Evolutionary conservation across 2,113 vertebrate species (phyloP).

Genomic region (Spea multiplicata): DNA sequence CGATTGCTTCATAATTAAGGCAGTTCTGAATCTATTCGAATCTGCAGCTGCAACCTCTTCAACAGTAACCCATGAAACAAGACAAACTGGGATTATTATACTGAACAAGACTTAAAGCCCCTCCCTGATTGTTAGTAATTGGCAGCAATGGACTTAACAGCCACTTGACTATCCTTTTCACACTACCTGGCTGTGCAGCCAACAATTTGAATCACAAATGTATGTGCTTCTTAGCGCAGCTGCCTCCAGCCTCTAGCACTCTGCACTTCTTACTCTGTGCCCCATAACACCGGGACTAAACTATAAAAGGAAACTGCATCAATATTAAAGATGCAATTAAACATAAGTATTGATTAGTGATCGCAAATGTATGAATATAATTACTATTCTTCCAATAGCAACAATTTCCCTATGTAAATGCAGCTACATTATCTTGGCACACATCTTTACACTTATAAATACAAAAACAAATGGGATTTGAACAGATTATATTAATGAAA

Average conservation of each 20-base stretch:
- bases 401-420: constrained; percentile 84
- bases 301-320: constrained; percentile 74
- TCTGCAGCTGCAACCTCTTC: constrained; percentile 99
- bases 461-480: too few species aligned
- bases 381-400: constrained; percentile 76
- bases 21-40: constrained; percentile 82
- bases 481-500: too few species aligned
- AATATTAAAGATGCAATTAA: constrained; percentile 90
- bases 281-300: constrained; percentile 74
- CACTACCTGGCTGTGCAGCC: constrained; percentile 90
- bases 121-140: constrained; percentile 96
- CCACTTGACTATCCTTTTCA: constrained; percentile 89
- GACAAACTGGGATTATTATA: constrained; percentile 89
- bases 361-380: constrained; percentile 76
- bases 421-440: neutral
- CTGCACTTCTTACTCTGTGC: constrained; percentile 61
- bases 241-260: constrained; percentile 75
- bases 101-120: constrained; percentile 85
- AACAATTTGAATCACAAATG: constrained; percentile 87
- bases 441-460: neutral
- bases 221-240: constrained; percentile 76
- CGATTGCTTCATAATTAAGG: constrained; percentile 95
- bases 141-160: constrained; percentile 92
- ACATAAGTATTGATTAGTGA: constrained; percentile 77
- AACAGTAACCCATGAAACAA: constrained; percentile 89